Base-by-base conservation (phyloP, 1,140 invertebrate genomes). In the Drosophila pseudoananassae region DNA sequence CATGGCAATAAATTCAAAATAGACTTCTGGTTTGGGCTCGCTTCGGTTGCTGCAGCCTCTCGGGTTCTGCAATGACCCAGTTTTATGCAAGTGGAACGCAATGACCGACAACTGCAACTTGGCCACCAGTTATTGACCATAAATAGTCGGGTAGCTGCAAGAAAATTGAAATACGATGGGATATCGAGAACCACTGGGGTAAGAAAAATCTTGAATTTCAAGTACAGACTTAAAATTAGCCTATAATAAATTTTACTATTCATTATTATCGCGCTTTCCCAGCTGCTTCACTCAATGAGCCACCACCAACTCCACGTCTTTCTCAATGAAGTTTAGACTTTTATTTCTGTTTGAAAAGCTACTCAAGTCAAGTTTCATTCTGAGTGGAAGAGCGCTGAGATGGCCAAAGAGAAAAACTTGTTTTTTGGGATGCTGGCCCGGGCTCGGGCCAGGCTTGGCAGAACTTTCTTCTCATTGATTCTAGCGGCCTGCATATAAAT, bases 11-110 rank as follows among this genome's bases (percentile, higher is more conserved):
- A 43, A 57, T 38, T 52, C 33, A 60, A 53, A 17, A 69, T 46
- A 36, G 66, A 53, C 61, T 38, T 47, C 43, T 59, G 17, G 40
- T 71, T 45, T 51, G 56, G 6, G 27, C 43, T 40, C 53, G 29
- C 27, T 33, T 43, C 49, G 29, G n/a, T 27, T 43, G 36, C 14
- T 40, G 49, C 58, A 58, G 57, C 46, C 55, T 40, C 60, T 61
- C 49, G 55, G 66, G 36, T 74, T 47, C 38, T 72, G 75, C 65
- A 51, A 10, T 90, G 88, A 90, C 88, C 88, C 80, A 90, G 88
- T 90, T 90, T 78, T 49, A 54, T 74, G 88, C 88, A 90, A 90
- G 88, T 90, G 88, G 88, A 90, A 90, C 87, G 76, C 72, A 81
- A 66, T 78, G 70, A 69, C 83, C 74, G 78, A 64, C 77, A 75